Conservation (phyloP, 2,797 vertebrate species). For the Intellagama lesueurii region DNA sequence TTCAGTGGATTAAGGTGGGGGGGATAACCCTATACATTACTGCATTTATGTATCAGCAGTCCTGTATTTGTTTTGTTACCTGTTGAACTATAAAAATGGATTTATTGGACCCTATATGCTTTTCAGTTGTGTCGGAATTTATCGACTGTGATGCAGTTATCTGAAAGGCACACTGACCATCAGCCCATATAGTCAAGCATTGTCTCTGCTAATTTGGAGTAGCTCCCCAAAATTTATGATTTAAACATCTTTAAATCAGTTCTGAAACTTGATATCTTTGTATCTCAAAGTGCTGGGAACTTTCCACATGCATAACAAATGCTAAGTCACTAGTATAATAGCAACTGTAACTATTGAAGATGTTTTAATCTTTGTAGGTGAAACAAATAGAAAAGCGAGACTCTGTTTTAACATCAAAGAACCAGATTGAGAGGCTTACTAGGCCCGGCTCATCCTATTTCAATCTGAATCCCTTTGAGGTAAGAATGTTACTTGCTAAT, state of each 20-base stretch:
- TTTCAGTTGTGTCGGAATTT: not conserved
- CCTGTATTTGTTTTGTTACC: not conserved
- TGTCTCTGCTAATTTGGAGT: not conserved
- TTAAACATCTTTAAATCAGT: not conserved
- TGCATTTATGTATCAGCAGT: not conserved
- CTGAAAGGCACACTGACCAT: not conserved
- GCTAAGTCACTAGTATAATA: not conserved
- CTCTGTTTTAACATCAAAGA: slow-evolving; percentile 95
- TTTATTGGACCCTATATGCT: not conserved
- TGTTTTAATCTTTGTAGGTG: slow-evolving; percentile 82
- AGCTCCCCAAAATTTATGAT: not conserved
- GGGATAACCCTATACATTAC: not conserved
- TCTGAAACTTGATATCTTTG: not conserved
- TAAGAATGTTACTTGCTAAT: slow-evolving; percentile 57
- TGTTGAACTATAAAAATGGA: not conserved
- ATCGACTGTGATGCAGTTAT: not conserved
- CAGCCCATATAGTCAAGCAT: too few species aligned
- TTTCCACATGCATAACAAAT: not conserved
- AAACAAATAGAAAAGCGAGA: slow-evolving; percentile 99
- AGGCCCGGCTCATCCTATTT: slow-evolving; percentile 96
- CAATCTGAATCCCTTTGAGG: slow-evolving; percentile 98
- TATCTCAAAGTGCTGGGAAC: not conserved
- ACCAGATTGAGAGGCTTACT: slow-evolving; percentile 95
- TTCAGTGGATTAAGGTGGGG: not conserved
- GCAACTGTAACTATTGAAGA: not conserved